Evolutionary conservation across 2,888 invertebrate species (phyloP), one percentile per base, ranked within the genome.

Genomic region (Spialia ferax): DNA sequence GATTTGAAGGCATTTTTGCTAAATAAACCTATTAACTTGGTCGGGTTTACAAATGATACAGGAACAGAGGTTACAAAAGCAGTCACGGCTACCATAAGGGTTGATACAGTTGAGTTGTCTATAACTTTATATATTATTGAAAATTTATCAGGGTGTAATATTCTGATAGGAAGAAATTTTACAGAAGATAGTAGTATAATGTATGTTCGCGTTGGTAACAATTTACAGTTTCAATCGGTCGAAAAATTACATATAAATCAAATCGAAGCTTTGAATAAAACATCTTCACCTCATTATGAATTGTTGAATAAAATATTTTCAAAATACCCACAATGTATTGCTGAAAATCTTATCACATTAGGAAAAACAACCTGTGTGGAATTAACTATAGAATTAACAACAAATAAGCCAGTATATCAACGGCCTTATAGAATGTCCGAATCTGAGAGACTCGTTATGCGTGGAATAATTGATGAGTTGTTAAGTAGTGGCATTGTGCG

Each of bases 131-230:
- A 73, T 18, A n/a, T 73, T 2, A 38, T 66, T 15, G 35, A 74
- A 23, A 26, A 15, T 11, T 38, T 69, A 38, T 56, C 69, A 8
- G 69, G 69, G 1, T 70, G 73, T 55, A 32, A 67, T n/a, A 22
- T 74, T 0, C 59, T 74, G 11, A 73, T 73, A 38, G 72, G 73
- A 7, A 68, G 74, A 2, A 74, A 75, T 29, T 72, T 75, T n/a
- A 75, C 73, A 0, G 74, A 74, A 56, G 62, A 72, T 52, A 63
- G 15, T 15, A 50, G 50, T 1, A 66, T 75, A 13, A 75, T 74
- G 73, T 75, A 74, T 45, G 52, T 56, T 8, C 56, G 73, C 5
- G 35, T 72, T 20, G 72, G 75, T 0, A 45, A 71, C 55, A 54
- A 7, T 7, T 55, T 73, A 29, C 57, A 35, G 0, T 73, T 75